phyloP scores from a whole-genome alignment of 2,888 invertebrate genomes.

The Cerastoderma edule region DNA sequence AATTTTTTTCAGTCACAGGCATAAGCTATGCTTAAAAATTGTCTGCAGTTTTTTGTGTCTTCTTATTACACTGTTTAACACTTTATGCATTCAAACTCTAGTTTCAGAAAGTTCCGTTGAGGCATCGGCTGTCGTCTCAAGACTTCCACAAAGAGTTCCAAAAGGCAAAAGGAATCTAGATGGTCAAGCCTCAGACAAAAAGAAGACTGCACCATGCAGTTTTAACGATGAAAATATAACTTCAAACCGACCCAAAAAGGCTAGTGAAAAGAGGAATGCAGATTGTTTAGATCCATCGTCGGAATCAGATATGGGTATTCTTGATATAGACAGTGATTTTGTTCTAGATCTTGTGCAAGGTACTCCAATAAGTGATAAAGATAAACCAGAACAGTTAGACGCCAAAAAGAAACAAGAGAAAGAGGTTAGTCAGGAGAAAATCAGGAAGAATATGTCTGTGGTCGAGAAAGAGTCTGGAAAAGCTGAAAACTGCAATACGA shows the following conservation, averaged over 20 bases:
- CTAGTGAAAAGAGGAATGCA: background rate
- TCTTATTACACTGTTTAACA: no score
- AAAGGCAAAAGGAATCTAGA: background rate
- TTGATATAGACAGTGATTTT: background rate
- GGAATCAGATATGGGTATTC: background rate
- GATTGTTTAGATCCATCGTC: no score
- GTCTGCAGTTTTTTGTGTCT: no score
- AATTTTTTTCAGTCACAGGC: no score
- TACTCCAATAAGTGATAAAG: slow-evolving; percentile 10
- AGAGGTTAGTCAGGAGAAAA: background rate
- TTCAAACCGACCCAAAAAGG: background rate
- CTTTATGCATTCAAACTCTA: no score
- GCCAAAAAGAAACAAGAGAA: background rate
- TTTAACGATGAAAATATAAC: no score
- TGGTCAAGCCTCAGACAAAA: no score
- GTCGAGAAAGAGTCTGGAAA: background rate
- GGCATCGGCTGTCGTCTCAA: background rate
- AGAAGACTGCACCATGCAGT: background rate
- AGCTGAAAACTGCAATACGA: background rate
- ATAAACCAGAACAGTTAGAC: no score
- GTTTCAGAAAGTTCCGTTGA: slow-evolving; percentile 18
- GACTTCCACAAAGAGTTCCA: slow-evolving; percentile 42
- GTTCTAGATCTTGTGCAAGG: background rate
- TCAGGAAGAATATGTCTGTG: background rate
- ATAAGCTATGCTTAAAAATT: no score